phyloP scores from a whole-genome alignment of 2,888 invertebrate species.

The Diogma glabrata region DNA sequence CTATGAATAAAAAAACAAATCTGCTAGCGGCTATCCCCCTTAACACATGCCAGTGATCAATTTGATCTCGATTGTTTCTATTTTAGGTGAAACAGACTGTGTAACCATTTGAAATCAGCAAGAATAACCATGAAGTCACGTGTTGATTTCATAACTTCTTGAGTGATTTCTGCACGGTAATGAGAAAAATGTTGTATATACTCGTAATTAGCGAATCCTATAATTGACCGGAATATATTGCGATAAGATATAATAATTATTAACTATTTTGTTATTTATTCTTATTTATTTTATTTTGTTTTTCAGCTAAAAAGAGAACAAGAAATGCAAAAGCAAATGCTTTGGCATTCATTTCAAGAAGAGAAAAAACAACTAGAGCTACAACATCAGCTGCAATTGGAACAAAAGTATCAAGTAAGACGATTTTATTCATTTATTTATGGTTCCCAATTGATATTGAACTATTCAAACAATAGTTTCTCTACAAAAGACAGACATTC shows the following conservation, averaged over 20 bases:
- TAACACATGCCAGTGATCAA: no score
- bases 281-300: slow-evolving; percentile 17
- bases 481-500: no score
- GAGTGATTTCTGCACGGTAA: no score
- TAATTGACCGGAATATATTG: not conserved
- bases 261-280: not conserved
- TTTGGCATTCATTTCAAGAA: slow-evolving; percentile 83
- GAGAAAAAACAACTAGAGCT: slow-evolving; percentile 83
- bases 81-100: no score
- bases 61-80: no score
- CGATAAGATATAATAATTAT: not conserved
- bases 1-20: no score
- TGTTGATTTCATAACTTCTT: no score
- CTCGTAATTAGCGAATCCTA: not conserved
- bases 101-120: no score
- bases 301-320: slow-evolving; percentile 87
- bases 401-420: slow-evolving; percentile 75
- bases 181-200: not conserved
- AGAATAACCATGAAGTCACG: no score
- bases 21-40: no score
- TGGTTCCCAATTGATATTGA: slow-evolving; percentile 14
- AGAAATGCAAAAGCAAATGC: slow-evolving; percentile 82
- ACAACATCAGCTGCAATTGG: slow-evolving; percentile 80
- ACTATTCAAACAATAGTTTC: no score
- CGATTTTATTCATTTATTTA: slow-evolving; percentile 12